Evolutionary conservation across 1,140 invertebrate genomes (phyloP).

Genomic region (Mizuhopecten yessoensis): DNA sequence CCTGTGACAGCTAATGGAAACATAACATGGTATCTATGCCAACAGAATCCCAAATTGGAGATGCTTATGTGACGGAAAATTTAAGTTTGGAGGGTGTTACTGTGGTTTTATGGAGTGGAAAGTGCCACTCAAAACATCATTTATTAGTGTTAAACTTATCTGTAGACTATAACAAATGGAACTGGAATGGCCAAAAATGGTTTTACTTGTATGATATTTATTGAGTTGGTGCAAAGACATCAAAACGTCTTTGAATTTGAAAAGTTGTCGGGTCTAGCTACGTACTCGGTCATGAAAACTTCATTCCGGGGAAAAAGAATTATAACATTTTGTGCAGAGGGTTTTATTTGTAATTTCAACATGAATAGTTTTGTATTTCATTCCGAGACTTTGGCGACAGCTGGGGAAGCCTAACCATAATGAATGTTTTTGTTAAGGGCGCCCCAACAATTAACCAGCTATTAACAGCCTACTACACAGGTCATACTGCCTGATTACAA

Average conservation of each 20-base stretch:
- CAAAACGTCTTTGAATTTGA: slow-evolving; percentile 1
- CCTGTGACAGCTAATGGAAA: not conserved
- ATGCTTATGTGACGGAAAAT: slow-evolving; percentile 17
- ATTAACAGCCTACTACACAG: not conserved
- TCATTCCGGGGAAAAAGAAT: not conserved
- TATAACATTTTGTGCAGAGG: not conserved
- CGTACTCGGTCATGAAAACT: not conserved
- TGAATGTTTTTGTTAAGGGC: not conserved
- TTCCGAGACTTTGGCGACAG: not conserved
- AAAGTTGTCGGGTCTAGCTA: not conserved
- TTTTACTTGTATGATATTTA: not conserved
- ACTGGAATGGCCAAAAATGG: not conserved
- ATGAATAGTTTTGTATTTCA: not conserved
- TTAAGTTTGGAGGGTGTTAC: slow-evolving; percentile 7
- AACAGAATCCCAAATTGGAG: not conserved
- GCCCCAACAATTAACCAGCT: not conserved
- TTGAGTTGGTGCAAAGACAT: not conserved
- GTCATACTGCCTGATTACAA: not conserved
- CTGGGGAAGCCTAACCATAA: not conserved
- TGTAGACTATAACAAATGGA: not conserved
- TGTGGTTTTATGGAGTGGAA: slow-evolving; percentile 32
- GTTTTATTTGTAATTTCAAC: slow-evolving; percentile 16
- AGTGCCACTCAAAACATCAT: not conserved
- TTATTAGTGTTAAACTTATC: not conserved
- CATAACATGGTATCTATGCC: not conserved